Base-by-base conservation (phyloP, 2,888 invertebrate genomes). In the Leucophenga maculata region DNA sequence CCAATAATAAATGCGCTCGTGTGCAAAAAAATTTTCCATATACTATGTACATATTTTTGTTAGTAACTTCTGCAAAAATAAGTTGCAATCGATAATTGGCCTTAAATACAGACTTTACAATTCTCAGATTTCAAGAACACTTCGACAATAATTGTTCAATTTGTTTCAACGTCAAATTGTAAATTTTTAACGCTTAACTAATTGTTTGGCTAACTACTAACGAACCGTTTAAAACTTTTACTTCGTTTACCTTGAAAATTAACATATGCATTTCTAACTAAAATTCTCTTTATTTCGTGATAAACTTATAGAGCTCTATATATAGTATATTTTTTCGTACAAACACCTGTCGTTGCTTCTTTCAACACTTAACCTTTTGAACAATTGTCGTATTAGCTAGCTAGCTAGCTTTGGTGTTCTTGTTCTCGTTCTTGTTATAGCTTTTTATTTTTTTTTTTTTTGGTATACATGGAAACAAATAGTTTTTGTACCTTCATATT, bases 381-480 rank as follows among this genome's bases (percentile, higher is more conserved):
- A 50, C n/a, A 50, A 50, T 31, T 57, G 6, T 57, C 4, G 22
- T 57, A 31, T 3, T 22, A 6, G 31, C 13, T 8, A n/a, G n/a
- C n/a, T n/a, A n/a, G n/a, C n/a, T n/a, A n/a, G n/a, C n/a, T n/a
- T n/a, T n/a, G n/a, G n/a, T n/a, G n/a, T 50, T 50, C 3, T n/a
- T 57, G 13, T 26, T 57, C 8, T 57, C 26, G 31, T 57, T 55
- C 18, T 55, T 55, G 55, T 20, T 55, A 55, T 18, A 20, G 22
- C 22, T 55, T 55, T 55, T 26, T 48, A 48, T 22, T 64, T 46
- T 64, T 13, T 55, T 55, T 55, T 26, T 48, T 22, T 22, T 64
- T 46, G 46, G 62, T 64, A 26, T 16, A 64, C 62, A 48, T 80
- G 78, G 77, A 73, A 80, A 82, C 83, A 72, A 67, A 64, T 68